Evolutionary conservation across 2,797 vertebrate species (phyloP).

Genomic region (Gymnoscopelus braueri): DNA sequence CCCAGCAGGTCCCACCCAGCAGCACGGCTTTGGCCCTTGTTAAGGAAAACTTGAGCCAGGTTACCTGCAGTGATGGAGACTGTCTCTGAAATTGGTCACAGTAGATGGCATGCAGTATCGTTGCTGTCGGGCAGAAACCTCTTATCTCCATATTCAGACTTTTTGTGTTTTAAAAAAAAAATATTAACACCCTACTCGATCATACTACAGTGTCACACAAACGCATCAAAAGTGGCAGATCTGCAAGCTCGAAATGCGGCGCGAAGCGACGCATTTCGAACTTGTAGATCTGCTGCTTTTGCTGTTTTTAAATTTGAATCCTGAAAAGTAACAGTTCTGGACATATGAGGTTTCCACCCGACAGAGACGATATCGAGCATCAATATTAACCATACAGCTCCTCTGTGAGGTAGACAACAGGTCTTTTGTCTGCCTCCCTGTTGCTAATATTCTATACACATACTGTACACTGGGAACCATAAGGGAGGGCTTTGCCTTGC

Average conservation of each 20-base stretch:
- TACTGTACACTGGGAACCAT: background rate
- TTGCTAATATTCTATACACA: constrained; percentile 17
- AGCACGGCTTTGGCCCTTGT: constrained; percentile 48
- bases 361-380: constrained; percentile 4
- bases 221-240: no score
- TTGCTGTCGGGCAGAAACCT: no score
- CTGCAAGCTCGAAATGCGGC: no score
- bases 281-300: no score
- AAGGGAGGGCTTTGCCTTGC: constrained; percentile 5
- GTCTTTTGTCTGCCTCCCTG: constrained; percentile 39
- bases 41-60: constrained; percentile 58
- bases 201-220: constrained; percentile 5
- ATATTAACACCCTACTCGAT: no score
- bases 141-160: no score
- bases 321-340: no score
- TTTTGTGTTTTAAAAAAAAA: no score
- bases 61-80: constrained; percentile 51
- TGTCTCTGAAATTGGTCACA: constrained; percentile 67
- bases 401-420: constrained; percentile 51
- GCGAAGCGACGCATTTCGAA: no score
- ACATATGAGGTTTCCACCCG: no score
- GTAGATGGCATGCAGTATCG: constrained; percentile 33
- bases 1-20: constrained; percentile 27
- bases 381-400: constrained; percentile 44
- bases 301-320: no score